Percentiles rank a stretch among this genome's conserved stretches.
These are phyloP conservation scores for Scaptomyza pallida DNA, from an alignment of 1,140 invertebrate species.

Conservation along the genomic window DNA sequence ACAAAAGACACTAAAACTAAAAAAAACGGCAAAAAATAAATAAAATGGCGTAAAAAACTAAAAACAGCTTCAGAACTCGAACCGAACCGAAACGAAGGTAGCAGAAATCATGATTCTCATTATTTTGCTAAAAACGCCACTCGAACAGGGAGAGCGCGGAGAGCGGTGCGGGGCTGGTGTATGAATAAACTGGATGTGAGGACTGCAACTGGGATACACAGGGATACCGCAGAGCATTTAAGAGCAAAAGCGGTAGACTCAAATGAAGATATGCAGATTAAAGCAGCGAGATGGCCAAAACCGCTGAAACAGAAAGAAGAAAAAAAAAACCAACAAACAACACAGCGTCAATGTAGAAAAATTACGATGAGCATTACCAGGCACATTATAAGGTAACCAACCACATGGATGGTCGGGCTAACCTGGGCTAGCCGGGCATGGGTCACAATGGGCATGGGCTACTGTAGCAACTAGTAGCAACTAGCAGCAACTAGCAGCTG, in stretches of 20 bases:
- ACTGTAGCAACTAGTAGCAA: slow-evolving; percentile 35
- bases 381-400: slow-evolving; percentile 76
- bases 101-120: slow-evolving; percentile 83
- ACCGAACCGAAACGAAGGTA: slow-evolving; percentile 7
- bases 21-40: slow-evolving; percentile 15
- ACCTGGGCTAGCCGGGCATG: not conserved
- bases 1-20: slow-evolving; percentile 35
- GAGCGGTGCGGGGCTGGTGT: not conserved
- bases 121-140: slow-evolving; percentile 80
- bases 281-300: slow-evolving; percentile 71
- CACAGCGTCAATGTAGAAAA: slow-evolving; percentile 80
- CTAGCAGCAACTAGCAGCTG: slow-evolving; percentile 8
- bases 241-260: slow-evolving; percentile 71
- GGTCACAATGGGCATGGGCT: slow-evolving; percentile 59
- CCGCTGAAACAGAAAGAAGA: slow-evolving; percentile 36
- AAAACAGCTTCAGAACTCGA: slow-evolving; percentile 59
- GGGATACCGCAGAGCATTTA: slow-evolving; percentile 63
- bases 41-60: slow-evolving; percentile 74
- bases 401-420: slow-evolving; percentile 12
- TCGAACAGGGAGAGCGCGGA: slow-evolving; percentile 22
- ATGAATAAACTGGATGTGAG: slow-evolving; percentile 5
- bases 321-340: not conserved
- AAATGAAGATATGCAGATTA: slow-evolving; percentile 84
- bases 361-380: slow-evolving; percentile 83
- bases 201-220: slow-evolving; percentile 8